phyloP scores from a whole-genome alignment of 1,140 invertebrate species.

The Cotesia typhae region DNA sequence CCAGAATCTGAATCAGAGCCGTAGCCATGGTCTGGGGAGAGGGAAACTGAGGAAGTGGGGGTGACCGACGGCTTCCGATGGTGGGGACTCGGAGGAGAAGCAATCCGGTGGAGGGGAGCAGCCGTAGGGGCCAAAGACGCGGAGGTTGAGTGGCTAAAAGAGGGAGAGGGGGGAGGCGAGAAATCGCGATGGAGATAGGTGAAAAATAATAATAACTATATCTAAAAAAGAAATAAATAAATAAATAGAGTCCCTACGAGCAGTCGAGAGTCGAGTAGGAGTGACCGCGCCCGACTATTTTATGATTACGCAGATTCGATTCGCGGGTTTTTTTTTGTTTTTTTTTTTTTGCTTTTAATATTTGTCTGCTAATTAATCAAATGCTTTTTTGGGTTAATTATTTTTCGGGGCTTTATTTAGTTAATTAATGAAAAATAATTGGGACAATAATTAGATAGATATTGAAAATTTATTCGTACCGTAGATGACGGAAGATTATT shows the following conservation, averaged over 20 bases:
- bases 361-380: background rate
- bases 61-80: slow-evolving; percentile 13
- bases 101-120: background rate
- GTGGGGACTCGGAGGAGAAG: slow-evolving; percentile 41
- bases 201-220: slow-evolving; percentile 6
- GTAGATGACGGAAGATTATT: background rate
- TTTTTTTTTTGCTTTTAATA: background rate
- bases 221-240: no score
- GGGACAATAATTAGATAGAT: slow-evolving; percentile 1
- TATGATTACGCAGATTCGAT: slow-evolving; percentile 56
- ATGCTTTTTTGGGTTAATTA: background rate
- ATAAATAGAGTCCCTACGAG: background rate
- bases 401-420: background rate
- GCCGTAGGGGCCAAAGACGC: background rate
- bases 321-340: background rate
- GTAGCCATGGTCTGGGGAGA: background rate
- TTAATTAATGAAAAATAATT: slow-evolving; percentile 17
- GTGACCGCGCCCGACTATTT: slow-evolving; percentile 39
- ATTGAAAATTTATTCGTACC: no score
- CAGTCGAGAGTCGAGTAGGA: slow-evolving; percentile 13
- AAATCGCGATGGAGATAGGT: slow-evolving; percentile 39
- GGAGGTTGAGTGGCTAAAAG: slow-evolving; percentile 1
- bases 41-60: slow-evolving; percentile 19
- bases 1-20: no score
- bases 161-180: slow-evolving; percentile 39